A percentile compares a stretch with the other conserved stretches of the same genome.
These are phyloP conservation scores for Pammene fasciana DNA, from an alignment of 2,888 invertebrate species.

Conservation along the genomic window DNA sequence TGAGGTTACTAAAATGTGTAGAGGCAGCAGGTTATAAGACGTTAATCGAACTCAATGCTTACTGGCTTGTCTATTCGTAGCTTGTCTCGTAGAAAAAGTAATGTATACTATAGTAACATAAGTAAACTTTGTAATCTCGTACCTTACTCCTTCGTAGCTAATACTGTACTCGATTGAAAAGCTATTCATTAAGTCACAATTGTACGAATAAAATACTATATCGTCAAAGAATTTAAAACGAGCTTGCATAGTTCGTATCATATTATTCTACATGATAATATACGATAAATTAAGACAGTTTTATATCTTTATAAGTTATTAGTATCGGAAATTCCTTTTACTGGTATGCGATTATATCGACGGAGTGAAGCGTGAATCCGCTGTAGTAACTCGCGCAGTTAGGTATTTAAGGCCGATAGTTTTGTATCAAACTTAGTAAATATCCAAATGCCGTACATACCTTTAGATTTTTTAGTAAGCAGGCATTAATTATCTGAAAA, in stretches of 20 bases:
- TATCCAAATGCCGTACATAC: background rate
- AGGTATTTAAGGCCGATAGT: conserved; percentile 9
- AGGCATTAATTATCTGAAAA: background rate
- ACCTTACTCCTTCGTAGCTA: too few relatives aligned
- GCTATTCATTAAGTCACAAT: too few relatives aligned
- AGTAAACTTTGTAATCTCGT: too few relatives aligned
- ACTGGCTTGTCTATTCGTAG: too few relatives aligned
- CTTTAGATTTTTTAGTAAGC: background rate
- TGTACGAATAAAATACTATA: too few relatives aligned
- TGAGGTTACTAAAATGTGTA: too few relatives aligned
- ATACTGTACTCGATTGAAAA: too few relatives aligned
- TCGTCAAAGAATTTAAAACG: too few relatives aligned
- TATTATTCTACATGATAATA: background rate
- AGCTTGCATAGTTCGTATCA: background rate
- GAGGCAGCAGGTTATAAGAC: too few relatives aligned
- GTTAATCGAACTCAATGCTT: too few relatives aligned
- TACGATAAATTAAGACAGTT: background rate
- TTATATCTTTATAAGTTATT: background rate
- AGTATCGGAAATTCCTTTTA: conserved; percentile 16
- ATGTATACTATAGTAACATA: too few relatives aligned
- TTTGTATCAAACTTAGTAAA: background rate
- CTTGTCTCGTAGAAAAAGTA: too few relatives aligned
- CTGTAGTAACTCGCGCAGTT: conserved; percentile 8
- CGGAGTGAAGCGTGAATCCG: conserved; percentile 36
- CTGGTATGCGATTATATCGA: conserved; percentile 36